Evolutionary conservation across 1,140 invertebrate species (phyloP).

Genomic region (Drosophila erecta): DNA sequence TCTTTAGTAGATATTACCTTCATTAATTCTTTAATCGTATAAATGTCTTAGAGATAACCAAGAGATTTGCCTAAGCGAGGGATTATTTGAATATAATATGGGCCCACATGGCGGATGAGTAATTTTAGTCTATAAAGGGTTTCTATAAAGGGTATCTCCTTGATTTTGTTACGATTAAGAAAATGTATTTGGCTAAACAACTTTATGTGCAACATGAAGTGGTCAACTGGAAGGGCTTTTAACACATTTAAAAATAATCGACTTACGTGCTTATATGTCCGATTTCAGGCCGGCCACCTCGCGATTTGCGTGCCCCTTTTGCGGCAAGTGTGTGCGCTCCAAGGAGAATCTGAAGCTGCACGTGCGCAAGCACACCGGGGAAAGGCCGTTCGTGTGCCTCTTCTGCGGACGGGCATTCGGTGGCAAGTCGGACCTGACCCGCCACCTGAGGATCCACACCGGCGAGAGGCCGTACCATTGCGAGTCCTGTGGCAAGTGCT

Average conservation of each 20-base stretch:
- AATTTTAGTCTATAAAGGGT: too few species aligned
- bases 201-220: too few species aligned
- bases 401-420: constrained; percentile 94
- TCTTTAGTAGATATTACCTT: too few species aligned
- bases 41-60: background rate
- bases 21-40: too few species aligned
- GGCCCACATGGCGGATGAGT: too few species aligned
- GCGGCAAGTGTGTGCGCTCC: constrained; percentile 94
- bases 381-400: constrained; percentile 93
- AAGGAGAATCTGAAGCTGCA: constrained; percentile 95
- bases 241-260: background rate
- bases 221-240: too few species aligned
- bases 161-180: background rate
- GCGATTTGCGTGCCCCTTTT: constrained; percentile 94
- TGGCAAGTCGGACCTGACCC: constrained; percentile 93
- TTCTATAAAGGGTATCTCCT: too few species aligned
- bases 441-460: constrained; percentile 94
- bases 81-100: too few species aligned
- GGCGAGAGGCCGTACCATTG: constrained; percentile 93
- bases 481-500: constrained; percentile 95
- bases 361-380: constrained; percentile 94
- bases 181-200: too few species aligned
- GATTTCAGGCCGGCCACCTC: constrained; percentile 70
- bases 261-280: background rate
- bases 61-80: too few species aligned